phyloP scores from a whole-genome alignment of 2,113 vertebrate species.

The Coturnix japonica region DNA sequence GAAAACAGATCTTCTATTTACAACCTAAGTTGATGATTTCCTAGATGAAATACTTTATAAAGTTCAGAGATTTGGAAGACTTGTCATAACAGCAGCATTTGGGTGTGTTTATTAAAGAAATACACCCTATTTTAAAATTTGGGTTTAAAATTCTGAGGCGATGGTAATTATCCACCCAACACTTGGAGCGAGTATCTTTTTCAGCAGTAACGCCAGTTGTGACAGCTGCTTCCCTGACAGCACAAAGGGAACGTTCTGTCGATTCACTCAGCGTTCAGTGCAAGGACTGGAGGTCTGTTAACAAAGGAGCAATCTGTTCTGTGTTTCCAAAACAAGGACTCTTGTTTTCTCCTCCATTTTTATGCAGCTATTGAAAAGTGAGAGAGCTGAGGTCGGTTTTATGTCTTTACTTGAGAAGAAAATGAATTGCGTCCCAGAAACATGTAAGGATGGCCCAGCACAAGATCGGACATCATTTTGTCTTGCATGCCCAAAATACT shows the following conservation, averaged over 20 bases:
- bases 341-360: constrained; percentile 9
- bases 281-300: constrained; percentile 10
- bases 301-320: background rate
- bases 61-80: background rate
- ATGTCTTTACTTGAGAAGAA: background rate
- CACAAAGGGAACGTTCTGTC: constrained; percentile 44
- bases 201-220: background rate
- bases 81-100: background rate
- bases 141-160: background rate
- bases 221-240: constrained; percentile 20
- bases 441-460: background rate
- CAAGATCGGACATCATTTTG: background rate
- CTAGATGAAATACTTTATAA: background rate
- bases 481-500: background rate
- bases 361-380: background rate
- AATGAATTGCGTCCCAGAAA: background rate
- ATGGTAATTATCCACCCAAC: background rate
- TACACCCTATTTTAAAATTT: background rate
- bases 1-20: background rate
- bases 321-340: background rate
- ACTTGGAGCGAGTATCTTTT: background rate
- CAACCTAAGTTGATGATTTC: background rate
- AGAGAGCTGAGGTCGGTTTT: background rate
- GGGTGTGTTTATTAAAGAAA: background rate
- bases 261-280: background rate